Base-by-base conservation (phyloP, 64 coral and sea anemone genomes). In the Actinia tenebrosa region DNA sequence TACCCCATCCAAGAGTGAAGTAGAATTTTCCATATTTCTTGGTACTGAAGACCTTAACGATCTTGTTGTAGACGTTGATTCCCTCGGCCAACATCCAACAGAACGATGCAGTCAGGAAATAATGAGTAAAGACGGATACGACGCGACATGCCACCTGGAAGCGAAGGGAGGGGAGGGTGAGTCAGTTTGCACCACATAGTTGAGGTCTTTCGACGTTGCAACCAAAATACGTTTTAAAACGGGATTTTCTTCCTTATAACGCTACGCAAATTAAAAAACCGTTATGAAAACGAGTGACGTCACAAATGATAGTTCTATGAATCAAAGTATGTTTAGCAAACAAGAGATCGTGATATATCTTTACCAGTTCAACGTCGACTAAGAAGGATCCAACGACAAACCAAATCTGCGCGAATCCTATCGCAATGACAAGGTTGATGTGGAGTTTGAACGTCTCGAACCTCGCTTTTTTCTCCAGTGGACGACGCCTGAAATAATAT, bases 1-100 rank as follows among this genome's bases (percentile, higher is more conserved):
- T 90, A 96, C 94, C 94, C 94, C 94, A 97, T 2, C 94, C 94
- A 4, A 97, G 86, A 8, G 86, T 56, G 46, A 82, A 93, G 54
- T 90, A 97, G 23, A 83, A 92, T 20, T 60, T 87, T 64, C 77
- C 83, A 53, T 97, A 97, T 60, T 97, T 93, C 83, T 88, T 97
- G 81, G 89, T 97, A 80, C 82, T 93, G 60, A 97, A 97, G 7
- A 97, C 94, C 13, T 87, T 86, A 0, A 97, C 94, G 71, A 97
- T 90, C 88, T 97, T 97, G 86, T 90, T 97, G 88, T 97, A 97
- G 42, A 97, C 92, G 26, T 97, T 92, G 82, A 97, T 97, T 81
- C 94, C 94, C 58, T 97, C 94, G 11, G 89, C 91, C 58, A 97
- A 55, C 94, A 97, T 97, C 94, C 94, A 97, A 56, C 94, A 93